Evolutionary conservation across 2,113 vertebrate genomes (phyloP).

Genomic region (Otus sunia): DNA sequence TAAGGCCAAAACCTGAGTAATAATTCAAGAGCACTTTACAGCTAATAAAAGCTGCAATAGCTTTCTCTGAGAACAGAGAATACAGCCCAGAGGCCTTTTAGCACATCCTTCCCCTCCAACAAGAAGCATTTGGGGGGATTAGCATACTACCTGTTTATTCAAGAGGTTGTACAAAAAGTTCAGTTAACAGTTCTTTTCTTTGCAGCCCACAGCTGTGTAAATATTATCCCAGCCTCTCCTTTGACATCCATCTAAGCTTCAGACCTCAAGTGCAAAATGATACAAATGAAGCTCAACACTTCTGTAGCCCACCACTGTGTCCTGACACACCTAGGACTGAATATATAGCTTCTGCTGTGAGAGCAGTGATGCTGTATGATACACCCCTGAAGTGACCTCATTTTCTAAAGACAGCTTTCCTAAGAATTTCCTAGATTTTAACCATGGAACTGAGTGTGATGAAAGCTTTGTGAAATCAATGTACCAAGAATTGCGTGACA

Average conservation of each 20-base stretch:
- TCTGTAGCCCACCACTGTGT: background rate
- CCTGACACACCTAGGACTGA: background rate
- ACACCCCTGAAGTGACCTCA: background rate
- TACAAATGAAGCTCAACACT: background rate
- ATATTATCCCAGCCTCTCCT: slow-evolving; percentile 29
- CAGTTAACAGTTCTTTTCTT: background rate
- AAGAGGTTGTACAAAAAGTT: slow-evolving; percentile 8
- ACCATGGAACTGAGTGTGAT: background rate
- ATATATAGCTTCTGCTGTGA: background rate
- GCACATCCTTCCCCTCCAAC: background rate
- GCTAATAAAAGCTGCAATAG: background rate
- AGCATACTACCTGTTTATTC: slow-evolving; percentile 1
- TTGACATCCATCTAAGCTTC: background rate
- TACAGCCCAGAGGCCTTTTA: background rate
- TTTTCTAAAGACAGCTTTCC: background rate
- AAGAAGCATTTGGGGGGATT: background rate
- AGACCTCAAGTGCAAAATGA: background rate
- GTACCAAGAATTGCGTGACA: background rate
- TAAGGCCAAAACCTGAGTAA: background rate
- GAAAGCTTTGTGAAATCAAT: background rate
- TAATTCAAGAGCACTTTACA: background rate
- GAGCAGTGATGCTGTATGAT: background rate
- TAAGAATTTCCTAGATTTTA: background rate
- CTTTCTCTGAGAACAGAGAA: background rate
- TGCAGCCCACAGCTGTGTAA: slow-evolving; percentile 33